These are phyloP conservation scores for Cervus canadensis DNA, from an alignment of 2,113 vertebrate species.

Conservation along the genomic window DNA sequence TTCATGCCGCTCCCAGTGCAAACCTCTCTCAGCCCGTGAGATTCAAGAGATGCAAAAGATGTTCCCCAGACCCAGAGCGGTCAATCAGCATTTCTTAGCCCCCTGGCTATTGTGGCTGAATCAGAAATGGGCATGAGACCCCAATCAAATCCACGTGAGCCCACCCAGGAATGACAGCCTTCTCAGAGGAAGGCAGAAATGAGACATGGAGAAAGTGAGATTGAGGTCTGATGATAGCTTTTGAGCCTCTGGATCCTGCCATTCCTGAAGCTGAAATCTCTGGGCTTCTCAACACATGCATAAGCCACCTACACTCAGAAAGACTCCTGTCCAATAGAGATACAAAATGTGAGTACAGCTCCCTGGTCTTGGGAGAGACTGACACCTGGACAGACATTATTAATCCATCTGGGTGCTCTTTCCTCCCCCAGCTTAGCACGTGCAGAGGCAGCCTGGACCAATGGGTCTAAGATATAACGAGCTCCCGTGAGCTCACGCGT, in stretches of 20 bases:
- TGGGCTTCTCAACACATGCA: not conserved
- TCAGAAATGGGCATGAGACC: not conserved
- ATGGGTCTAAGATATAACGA: fast-evolving
- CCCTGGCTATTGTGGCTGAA: too few species aligned
- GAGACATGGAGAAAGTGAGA: not conserved
- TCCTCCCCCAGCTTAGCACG: not conserved
- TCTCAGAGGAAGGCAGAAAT: not conserved
- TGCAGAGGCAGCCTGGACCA: not conserved
- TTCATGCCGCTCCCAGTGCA: not conserved
- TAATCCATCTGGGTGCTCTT: fast-evolving
- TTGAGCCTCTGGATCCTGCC: not conserved
- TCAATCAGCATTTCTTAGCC: not conserved
- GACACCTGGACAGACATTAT: not conserved
- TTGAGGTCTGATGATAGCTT: not conserved
- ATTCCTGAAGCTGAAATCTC: not conserved
- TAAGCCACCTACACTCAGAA: not conserved
- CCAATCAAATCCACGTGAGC: too few species aligned
- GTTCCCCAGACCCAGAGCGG: too few species aligned
- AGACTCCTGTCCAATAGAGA: not conserved
- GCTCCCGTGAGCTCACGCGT: fast-evolving
- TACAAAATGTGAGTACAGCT: fast-evolving
- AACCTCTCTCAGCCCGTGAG: not conserved
- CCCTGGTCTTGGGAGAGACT: not conserved
- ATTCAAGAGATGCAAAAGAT: not conserved
- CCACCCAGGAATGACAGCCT: too few species aligned